These are phyloP conservation scores for Stegana nigrithorax DNA, from an alignment of 2,888 invertebrate species.

Conservation along the genomic window DNA sequence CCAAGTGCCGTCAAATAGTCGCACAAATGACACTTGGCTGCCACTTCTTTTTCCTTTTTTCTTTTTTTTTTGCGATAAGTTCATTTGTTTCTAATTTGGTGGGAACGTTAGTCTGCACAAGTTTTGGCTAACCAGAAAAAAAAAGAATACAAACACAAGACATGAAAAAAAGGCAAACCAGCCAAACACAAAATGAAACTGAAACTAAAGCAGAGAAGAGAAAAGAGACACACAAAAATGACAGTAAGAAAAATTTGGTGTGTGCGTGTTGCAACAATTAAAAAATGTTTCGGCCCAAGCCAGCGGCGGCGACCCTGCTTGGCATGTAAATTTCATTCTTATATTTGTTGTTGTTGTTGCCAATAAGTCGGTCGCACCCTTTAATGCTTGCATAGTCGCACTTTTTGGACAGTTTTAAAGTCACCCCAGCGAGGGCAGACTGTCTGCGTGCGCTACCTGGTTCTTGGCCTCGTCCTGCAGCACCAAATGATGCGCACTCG, in stretches of 20 bases:
- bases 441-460: too few species aligned
- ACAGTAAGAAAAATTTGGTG: constrained; percentile 1
- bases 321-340: constrained; percentile 4
- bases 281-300: constrained; percentile 37
- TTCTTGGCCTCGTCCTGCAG: neutral
- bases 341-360: neutral
- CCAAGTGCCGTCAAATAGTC: constrained; percentile 56
- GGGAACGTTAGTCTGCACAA: neutral
- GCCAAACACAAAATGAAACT: neutral
- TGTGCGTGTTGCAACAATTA: constrained; percentile 59
- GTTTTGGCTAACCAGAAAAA: too few species aligned
- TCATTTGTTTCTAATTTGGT: constrained; percentile 9
- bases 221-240: neutral
- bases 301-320: neutral
- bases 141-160: neutral
- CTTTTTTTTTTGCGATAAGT: too few species aligned
- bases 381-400: constrained; percentile 15
- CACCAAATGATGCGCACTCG: neutral
- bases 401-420: constrained; percentile 3
- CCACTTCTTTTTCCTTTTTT: too few species aligned
- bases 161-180: constrained; percentile 5
- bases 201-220: neutral
- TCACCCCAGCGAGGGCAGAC: constrained; percentile 4
- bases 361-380: neutral
- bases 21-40: neutral